Base-by-base conservation (phyloP, 2,888 invertebrate genomes). In the Dicranocentrus wangi region DNA sequence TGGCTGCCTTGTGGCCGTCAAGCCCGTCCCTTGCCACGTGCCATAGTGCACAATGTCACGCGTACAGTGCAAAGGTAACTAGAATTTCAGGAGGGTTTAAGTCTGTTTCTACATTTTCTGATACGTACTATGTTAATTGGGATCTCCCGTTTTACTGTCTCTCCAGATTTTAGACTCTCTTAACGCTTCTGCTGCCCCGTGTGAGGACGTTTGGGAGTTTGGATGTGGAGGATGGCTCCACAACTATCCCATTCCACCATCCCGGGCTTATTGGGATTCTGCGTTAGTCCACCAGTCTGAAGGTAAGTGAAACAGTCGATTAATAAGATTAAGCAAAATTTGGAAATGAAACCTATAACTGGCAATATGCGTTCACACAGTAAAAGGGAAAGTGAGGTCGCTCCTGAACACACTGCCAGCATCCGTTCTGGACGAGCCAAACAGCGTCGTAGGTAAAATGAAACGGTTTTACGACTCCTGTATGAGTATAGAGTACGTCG, bases 381-480 rank as follows among this genome's bases (percentile, higher is more conserved):
- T 90, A 83, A 87, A 89, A 69, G 89, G 89, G 65, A 88, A 89
- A 66, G 87, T 90, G 47, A 88, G 90, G 19, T 88, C 89, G 63
- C 85, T 90, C 75, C 88, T 91, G 25, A 88, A 90, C 19, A 90
- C 90, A 1, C 87, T 90, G 83, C 88, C 90, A n/a, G 87, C 89
- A 69, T 89, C 90, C 1, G 51, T 23, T 1, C 32, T 60, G 7
- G 87, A 87, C 0, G 89, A 89, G 66, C 87, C 88, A 2, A 85
- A 83, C 42, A 87, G 88, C 2, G 88, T 91, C 3, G 90, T 90
- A 83, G 90, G 90, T 89, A 92, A 92, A 87, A 86, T 92, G 84
- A 91, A 91, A 86, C 88, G 90, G 83, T 90, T 92, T 85, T 92
- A 92, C 87, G 90, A 90, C 77, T 90, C 91, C 0, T 87, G 87